A percentile compares a stretch with the other conserved stretches of the same genome.
Conservation (phyloP, 2,888 invertebrate species). For the Andrena dorsata region DNA sequence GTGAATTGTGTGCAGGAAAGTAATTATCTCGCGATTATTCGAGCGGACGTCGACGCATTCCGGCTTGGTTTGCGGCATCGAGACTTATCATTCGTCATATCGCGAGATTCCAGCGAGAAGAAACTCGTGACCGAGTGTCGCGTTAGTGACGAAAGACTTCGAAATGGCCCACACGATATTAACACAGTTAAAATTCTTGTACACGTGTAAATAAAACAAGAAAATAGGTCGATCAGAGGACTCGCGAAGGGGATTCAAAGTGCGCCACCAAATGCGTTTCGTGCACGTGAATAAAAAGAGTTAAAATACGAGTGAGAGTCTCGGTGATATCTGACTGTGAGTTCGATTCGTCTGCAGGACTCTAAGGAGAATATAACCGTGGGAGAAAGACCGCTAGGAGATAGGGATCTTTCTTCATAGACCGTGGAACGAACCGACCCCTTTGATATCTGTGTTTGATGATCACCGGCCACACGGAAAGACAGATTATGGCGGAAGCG, state of each 20-base stretch:
- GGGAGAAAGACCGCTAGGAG: no score
- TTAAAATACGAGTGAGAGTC: no score
- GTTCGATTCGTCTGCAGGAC: no score
- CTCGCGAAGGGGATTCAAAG: no score
- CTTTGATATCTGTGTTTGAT: slow-evolving; percentile 59
- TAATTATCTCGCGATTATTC: slow-evolving; percentile 68
- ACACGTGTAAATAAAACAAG: no score
- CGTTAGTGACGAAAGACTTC: not conserved
- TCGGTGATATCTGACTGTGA: no score
- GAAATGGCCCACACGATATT: not conserved
- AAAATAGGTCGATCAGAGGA: no score
- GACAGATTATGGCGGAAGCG: slow-evolving; percentile 41
- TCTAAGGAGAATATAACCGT: no score
- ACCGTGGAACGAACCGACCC: slow-evolving; percentile 33
- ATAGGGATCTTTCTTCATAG: slow-evolving; percentile 33
- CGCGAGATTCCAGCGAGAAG: slow-evolving; percentile 15
- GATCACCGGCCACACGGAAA: slow-evolving; percentile 48
- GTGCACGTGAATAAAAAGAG: no score
- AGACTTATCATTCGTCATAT: slow-evolving; percentile 41
- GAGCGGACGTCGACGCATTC: slow-evolving; percentile 52
- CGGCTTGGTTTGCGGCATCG: slow-evolving; percentile 33
- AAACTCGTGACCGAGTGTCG: not conserved
- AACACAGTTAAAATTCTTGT: no score
- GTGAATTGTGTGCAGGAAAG: slow-evolving; percentile 54
- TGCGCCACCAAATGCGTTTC: no score